These are phyloP conservation scores for Equus przewalskii DNA, from an alignment of 2,113 vertebrate genomes.

Conservation along the genomic window DNA sequence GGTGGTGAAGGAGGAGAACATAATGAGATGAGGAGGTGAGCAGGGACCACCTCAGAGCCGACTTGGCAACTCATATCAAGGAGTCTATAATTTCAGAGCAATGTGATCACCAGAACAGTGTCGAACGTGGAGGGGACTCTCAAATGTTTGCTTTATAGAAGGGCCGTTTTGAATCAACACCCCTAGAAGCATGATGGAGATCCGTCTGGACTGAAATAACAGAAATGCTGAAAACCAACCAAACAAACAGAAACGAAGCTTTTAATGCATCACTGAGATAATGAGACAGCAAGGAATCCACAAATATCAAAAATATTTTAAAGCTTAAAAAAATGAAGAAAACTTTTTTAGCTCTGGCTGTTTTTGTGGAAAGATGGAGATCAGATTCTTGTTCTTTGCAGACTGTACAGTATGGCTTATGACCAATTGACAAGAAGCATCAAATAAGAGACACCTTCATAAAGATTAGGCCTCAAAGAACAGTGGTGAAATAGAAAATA, in stretches of 20 bases:
- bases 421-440: accelerated
- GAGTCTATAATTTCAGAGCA: neutral
- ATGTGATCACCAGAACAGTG: neutral
- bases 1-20: neutral
- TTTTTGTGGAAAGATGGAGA: neutral
- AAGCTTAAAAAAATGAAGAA: neutral
- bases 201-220: neutral
- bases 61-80: neutral
- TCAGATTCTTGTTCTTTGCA: neutral
- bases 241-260: neutral
- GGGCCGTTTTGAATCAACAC: neutral
- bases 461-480: neutral
- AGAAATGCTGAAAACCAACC: neutral
- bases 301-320: neutral
- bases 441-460: neutral
- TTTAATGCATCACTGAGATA: neutral
- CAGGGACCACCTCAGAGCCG: neutral
- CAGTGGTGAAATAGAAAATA: neutral
- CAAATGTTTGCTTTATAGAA: neutral
- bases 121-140: neutral
- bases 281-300: neutral
- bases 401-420: neutral
- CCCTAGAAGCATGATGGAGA: neutral
- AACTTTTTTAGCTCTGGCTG: neutral
- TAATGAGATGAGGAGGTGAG: neutral